Base-by-base conservation (phyloP, 1,140 invertebrate genomes). In the Pinna nobilis region DNA sequence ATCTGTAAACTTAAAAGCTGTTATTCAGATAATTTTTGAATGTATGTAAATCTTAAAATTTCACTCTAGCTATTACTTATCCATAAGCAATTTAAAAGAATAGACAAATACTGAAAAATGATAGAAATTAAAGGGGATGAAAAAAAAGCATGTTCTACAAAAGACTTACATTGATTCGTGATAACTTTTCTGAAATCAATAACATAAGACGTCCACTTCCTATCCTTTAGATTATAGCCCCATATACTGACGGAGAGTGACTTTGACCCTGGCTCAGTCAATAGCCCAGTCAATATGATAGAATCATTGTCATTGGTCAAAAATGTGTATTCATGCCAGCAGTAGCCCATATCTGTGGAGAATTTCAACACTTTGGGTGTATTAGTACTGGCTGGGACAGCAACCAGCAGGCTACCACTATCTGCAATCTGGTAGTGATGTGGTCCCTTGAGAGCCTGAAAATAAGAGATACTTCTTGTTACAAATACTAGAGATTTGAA, bases 241-340 rank as follows among this genome's bases (percentile, higher is more conserved):
- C 30, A 96, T 94, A 66, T 94, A 94, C 3, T 95, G 93, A 81
- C 95, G 88, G 82, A 95, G 95, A 86, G 78, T 18, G 82, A 83
- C 47, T 82, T 83, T 49, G 83, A 84, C 6, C 83, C 85, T 9
- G 88, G 88, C 64, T 88, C 86, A 15, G 87, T 89, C 49, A 89
- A 59, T 37, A 98, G 92, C 11, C 96, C 97, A 33, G 95, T 97
- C 84, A 97, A 97, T 28, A 95, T 95, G 0, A 95, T 94, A 88
- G 96, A 94, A 72, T 84, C 75, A n/a, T 76, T 72, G 32, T 95
- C 96, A 33, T 88, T 79, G 5, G 82, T 50, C 3, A 87, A 87
- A 61, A 84, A 89, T 37, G 84, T 70, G 73, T 88, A 87, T 15
- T 79, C 78, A 65, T 87, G 86, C 88, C 88, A 89, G 67, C 88